Conservation (phyloP, 2,888 invertebrate species). For the Lasius fuliginosus region DNA sequence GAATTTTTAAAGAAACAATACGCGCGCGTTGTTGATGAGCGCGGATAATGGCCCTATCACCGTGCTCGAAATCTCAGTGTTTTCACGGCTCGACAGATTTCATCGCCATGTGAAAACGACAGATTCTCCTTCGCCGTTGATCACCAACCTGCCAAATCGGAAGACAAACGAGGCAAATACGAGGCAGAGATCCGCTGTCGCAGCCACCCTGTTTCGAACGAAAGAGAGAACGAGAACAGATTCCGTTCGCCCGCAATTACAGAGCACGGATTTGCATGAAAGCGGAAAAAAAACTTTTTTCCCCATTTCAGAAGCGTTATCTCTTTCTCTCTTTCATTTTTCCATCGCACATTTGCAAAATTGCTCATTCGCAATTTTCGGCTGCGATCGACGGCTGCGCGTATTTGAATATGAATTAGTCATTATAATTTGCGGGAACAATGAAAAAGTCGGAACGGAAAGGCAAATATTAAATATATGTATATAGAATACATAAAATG, state of each 20-base stretch:
- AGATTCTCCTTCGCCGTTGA: constrained; percentile 56
- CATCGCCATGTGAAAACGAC: constrained; percentile 42
- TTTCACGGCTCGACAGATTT: constrained; percentile 38
- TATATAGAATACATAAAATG: neutral
- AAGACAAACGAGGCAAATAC: constrained; percentile 64
- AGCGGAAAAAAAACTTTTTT: constrained; percentile 61
- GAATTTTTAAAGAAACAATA: neutral
- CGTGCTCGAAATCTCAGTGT: neutral
- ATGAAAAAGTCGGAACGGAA: constrained; percentile 2
- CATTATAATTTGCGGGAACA: constrained; percentile 26
- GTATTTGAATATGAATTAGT: constrained; percentile 65
- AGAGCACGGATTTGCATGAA: constrained; percentile 69
- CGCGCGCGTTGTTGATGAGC: neutral
- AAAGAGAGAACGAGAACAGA: constrained; percentile 34
- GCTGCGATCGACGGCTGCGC: constrained; percentile 45
- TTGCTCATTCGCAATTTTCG: constrained; percentile 55
- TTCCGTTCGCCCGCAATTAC: constrained; percentile 65
- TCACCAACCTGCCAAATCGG: constrained; percentile 56
- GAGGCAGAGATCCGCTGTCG: constrained; percentile 52
- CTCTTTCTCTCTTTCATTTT: constrained; percentile 28
- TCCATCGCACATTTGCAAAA: neutral
- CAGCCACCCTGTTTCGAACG: constrained; percentile 43
- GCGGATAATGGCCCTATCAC: neutral
- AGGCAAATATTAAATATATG: neutral
- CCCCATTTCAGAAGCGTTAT: constrained; percentile 1